Base-by-base conservation (phyloP, 2,113 vertebrate genomes). In the Percopsis transmontana region DNA sequence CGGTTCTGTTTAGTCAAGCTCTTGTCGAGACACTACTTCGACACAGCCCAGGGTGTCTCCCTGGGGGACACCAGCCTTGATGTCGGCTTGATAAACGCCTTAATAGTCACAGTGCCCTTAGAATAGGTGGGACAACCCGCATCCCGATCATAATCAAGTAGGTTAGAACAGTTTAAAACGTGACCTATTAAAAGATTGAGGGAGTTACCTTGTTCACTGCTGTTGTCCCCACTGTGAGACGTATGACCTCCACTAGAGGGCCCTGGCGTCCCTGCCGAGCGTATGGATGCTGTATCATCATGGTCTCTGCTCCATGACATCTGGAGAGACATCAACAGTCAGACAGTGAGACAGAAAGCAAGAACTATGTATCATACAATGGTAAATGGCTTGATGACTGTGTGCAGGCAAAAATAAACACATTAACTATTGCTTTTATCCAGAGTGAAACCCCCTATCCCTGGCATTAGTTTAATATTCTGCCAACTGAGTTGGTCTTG, bases 191-290 rank as follows among this genome's bases (percentile, higher is more conserved):
- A 51, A 20, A n/a, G 47, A 10, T n/a, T 6, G 51, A 24, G 51
- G 21, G 21, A 42, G 27, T 58, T 39, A 96, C 95, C 95, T 94
- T 94, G 94, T 79, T 97, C 95, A 64, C 95, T 97, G 92, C 94
- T 94, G 90, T 96, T 95, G 85, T 97, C 95, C n/a, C 94, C 94
- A 0, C 94, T 96, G 88, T 96, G 94, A 12, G 94, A 96, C 12
- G 92, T 94, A 58, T 95, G 94, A 73, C 95, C 95, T 1, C 94
- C 94, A 0, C 95, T 96, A 84, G 95, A 94, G 9, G 94, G 94
- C 5, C 94, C 95, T 0, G 95, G 95, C 5, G 95, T 96, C 65
- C 95, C 95, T 44, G 92, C 92, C 0, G 94, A 95, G 21, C 92
- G 93, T 2, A 94, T 91, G 0, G 95, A 96, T 0, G 92, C 93